Base-by-base conservation (phyloP, 2,888 invertebrate species). In the Xanthia togata region DNA sequence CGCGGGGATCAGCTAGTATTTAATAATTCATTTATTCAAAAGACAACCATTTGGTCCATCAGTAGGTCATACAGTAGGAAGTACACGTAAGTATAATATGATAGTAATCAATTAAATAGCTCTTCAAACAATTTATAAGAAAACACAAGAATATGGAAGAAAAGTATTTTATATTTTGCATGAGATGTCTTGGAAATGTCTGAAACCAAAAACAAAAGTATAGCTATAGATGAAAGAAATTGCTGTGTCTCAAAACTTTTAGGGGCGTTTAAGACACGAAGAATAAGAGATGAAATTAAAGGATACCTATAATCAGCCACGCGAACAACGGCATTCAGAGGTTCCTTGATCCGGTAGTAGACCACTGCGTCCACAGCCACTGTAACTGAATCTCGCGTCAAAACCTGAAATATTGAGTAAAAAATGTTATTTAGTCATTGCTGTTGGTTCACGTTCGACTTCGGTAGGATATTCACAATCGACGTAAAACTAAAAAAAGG, bases 361-460 rank as follows among this genome's bases (percentile, higher is more conserved):
- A 98, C 98, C 0, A 98, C 98, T 0, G 99, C 99, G 91, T 99
- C 99, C 4, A 99, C 99, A 1, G 98, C 98, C 0, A 99, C 99
- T 0, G 99, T 99, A 50, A 99, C 99, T 0, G 98, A 98, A 94
- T 99, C 99, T 95, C 98, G 98, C n/a, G 99, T 98, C 73, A 99
- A 96, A 41, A 98, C 98, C 98, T 98, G 92, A 76, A 92, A 77
- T 1, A 57, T 65, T 59, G 11, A 35, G 9, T 55, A 17, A 2
- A 4, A 0, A 4, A 20, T 26, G 35, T 83, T 38, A 57, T 35
- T 26, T 26, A 20, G 1, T 3, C 3, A 35, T 17, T 9, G 9
- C 35, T 17, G 5, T 67, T 31, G 9, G 4, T 12, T 31, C 14
- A 12, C 20, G 1, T 44, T 65, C 8, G 2, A 12, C 44, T 12